Conservation (phyloP, 2,113 vertebrate genomes). For the Eolophus roseicapilla region DNA sequence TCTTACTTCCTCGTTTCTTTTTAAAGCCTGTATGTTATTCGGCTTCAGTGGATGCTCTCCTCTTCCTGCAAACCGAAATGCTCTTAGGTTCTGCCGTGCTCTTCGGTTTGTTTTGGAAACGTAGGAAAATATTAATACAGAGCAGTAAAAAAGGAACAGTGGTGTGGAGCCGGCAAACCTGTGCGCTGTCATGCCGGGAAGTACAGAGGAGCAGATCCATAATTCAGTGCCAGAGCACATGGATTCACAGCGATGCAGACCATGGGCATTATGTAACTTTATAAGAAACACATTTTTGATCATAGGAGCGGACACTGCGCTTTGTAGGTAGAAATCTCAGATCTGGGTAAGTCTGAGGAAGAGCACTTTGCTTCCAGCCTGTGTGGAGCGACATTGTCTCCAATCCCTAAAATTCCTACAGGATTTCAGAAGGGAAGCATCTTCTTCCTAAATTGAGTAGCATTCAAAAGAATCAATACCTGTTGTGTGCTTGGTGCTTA, state of each 20-base stretch:
- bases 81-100: not conserved
- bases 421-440: constrained; percentile 43
- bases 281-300: constrained; percentile 68
- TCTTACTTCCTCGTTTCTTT: not conserved
- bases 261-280: constrained; percentile 57
- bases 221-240: constrained; percentile 68
- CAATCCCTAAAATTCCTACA: constrained; percentile 27
- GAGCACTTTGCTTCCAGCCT: constrained; percentile 24
- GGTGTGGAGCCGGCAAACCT: constrained; percentile 8
- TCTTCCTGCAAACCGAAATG: not conserved
- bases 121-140: constrained; percentile 34
- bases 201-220: constrained; percentile 32
- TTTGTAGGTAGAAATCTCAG: constrained; percentile 46
- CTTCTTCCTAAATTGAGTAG: constrained; percentile 27
- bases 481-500: constrained; percentile 45
- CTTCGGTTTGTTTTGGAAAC: constrained; percentile 21
- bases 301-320: not conserved
- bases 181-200: not conserved
- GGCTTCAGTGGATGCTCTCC: constrained; percentile 21
- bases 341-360: constrained; percentile 43
- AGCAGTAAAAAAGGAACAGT: constrained; percentile 30
- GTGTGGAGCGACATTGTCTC: not conserved
- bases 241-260: constrained; percentile 28
- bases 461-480: constrained; percentile 48
- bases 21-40: not conserved